Evolutionary conservation across 2,113 vertebrate genomes (phyloP), one percentile per base, ranked within the genome.

Genomic region (Spea multiplicata): DNA sequence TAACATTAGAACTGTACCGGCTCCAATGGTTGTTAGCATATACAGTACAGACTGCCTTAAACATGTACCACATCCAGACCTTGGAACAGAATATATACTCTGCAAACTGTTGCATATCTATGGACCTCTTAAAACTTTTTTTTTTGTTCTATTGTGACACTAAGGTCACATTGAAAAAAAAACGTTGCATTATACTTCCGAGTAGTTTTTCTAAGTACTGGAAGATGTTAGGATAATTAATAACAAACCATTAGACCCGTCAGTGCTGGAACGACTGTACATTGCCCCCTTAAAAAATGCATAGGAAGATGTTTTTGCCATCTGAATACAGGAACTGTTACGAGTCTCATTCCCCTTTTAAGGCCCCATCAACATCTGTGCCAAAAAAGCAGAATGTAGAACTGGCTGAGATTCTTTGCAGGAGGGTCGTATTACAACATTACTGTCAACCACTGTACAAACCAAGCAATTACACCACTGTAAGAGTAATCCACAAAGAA

Each of bases 331-430:
- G 72, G 81, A 80, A 80, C 62, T 6, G 75, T 46, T 64, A 17
- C 76, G 5, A 3, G 84, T 72, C 71, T 78, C 5, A 47, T 78
- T 80, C 88, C 90, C 93, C 88, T 86, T 81, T 4, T 52, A 5
- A 0, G 89, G 93, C 92, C 93, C 88, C 91, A 85, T 83, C 76
- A 88, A 86, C 84, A 88, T 86, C 84, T 87, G 88, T 89, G 92
- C 90, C 91, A 92, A 87, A 86, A 84, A 84, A 78, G 75, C 80
- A 79, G 82, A 89, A 86, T 78, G 81, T 79, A 84, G 81, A 68
- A 17, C 78, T 5, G 5, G 79, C 78, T 78, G 3, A 0, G 48
- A 74, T 76, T 74, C 72, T 78, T 82, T 49, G 79, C 78, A 81
- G 64, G 65, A 50, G 17, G 80, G 70, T 76, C 86, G 71, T 82